Conservation (phyloP, 1,140 invertebrate genomes). For the Lanistes nyassanus region DNA sequence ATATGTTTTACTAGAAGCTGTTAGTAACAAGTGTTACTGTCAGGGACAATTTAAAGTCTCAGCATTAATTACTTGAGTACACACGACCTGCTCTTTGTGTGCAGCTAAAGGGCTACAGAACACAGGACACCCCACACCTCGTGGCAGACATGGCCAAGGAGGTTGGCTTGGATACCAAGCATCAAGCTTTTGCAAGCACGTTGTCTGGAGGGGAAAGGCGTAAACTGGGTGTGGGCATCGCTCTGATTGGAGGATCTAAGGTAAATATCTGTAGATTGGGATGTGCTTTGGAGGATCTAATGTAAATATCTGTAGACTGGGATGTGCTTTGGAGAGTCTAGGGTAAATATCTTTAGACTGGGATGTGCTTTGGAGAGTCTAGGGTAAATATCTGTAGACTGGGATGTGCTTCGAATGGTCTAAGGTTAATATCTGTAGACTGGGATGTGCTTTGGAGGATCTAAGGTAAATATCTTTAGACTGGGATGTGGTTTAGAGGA, state of each 20-base stretch:
- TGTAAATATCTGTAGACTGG: no score
- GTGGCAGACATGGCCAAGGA: slow-evolving; percentile 67
- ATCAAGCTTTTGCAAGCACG: slow-evolving; percentile 76
- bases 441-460: no score
- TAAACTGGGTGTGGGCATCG: slow-evolving; percentile 66
- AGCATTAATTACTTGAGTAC: background rate
- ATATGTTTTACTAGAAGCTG: background rate
- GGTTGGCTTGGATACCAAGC: slow-evolving; percentile 73
- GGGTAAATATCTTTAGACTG: no score
- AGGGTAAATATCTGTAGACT: no score
- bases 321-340: no score
- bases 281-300: no score
- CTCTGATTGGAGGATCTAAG: slow-evolving; percentile 67
- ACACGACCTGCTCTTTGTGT: background rate
- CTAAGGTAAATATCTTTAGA: no score
- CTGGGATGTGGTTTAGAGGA: no score
- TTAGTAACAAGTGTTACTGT: background rate
- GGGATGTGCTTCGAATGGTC: no score
- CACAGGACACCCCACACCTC: slow-evolving; percentile 68
- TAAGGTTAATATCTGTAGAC: no score
- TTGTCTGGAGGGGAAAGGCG: slow-evolving; percentile 68
- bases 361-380: no score
- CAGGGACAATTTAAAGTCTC: background rate
- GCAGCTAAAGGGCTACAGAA: slow-evolving; percentile 21
- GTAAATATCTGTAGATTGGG: no score